Evolutionary conservation across 2,888 invertebrate species (phyloP).

Genomic region (Germaria angustata): DNA sequence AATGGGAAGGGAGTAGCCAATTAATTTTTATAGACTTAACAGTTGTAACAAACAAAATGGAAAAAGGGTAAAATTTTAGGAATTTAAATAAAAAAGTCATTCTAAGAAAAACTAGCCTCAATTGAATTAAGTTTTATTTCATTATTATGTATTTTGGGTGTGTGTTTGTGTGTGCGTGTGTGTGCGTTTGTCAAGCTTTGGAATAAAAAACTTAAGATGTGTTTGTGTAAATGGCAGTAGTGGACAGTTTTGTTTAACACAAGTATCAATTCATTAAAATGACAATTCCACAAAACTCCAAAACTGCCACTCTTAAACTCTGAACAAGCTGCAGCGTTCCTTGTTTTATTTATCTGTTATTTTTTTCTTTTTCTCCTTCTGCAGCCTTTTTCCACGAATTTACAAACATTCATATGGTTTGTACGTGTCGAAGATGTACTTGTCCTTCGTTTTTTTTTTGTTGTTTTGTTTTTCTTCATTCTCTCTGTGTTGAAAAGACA

Average conservation of each 20-base stretch:
- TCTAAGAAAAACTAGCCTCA: conserved; percentile 3
- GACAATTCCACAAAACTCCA: conserved; percentile 78
- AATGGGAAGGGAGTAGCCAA: conserved; percentile 27
- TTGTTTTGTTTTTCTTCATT: conserved; percentile 1
- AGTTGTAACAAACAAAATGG: background rate
- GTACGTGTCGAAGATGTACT: conserved; percentile 32
- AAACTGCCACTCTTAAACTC: conserved; percentile 60
- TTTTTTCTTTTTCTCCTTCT: conserved; percentile 46
- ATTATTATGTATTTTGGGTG: too few relatives aligned
- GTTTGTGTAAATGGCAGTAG: conserved; percentile 52
- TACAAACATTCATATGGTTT: conserved; percentile 65
- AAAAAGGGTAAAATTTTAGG: conserved; percentile 21
- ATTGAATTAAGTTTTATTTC: conserved; percentile 31
- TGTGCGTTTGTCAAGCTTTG: background rate
- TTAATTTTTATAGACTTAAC: conserved; percentile 45
- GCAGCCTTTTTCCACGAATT: conserved; percentile 76
- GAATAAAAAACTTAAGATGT: conserved; percentile 33
- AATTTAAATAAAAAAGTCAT: conserved; percentile 4
- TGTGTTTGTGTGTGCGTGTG: background rate
- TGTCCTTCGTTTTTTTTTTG: background rate
- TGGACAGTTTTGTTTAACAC: conserved; percentile 73
- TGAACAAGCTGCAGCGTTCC: conserved; percentile 65
- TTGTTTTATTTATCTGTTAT: background rate
- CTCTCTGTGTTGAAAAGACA: background rate
- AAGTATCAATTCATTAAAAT: conserved; percentile 79